Evolutionary conservation across 2,888 invertebrate genomes (phyloP).

Genomic region (Seira sanloemensis): DNA sequence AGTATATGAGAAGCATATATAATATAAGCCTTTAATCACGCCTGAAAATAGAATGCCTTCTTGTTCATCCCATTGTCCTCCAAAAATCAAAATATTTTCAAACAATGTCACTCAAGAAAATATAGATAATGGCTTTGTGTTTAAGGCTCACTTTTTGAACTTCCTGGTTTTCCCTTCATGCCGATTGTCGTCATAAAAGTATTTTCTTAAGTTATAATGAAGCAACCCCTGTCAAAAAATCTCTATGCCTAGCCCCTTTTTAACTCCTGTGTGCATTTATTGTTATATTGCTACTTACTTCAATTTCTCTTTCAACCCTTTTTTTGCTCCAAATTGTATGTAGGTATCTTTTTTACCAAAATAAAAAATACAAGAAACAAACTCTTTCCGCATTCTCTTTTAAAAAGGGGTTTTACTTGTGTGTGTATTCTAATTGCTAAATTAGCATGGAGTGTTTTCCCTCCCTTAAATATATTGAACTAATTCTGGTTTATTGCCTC

Average conservation of each 20-base stretch:
- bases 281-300: conserved; percentile 40
- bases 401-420: too few species aligned
- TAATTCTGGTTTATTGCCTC: conserved; percentile 36
- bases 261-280: too few species aligned
- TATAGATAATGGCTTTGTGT: conserved; percentile 20
- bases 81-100: conserved; percentile 31
- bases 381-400: background rate
- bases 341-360: background rate
- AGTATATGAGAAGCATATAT: too few species aligned
- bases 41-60: too few species aligned
- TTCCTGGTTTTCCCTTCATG: too few species aligned
- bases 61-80: conserved; percentile 14
- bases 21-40: too few species aligned
- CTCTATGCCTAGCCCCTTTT: conserved; percentile 38
- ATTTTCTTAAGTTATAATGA: too few species aligned
- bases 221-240: conserved; percentile 11
- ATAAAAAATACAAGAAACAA: background rate
- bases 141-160: conserved; percentile 17
- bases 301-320: conserved; percentile 34
- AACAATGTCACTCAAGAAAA: conserved; percentile 27
- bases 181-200: background rate
- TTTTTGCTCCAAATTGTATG: background rate
- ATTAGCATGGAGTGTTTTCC: too few species aligned
- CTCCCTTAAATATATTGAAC: conserved; percentile 31
- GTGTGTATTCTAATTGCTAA: too few species aligned